Base-by-base conservation (phyloP, 2,888 invertebrate genomes). In the Calameuta pallipes region DNA sequence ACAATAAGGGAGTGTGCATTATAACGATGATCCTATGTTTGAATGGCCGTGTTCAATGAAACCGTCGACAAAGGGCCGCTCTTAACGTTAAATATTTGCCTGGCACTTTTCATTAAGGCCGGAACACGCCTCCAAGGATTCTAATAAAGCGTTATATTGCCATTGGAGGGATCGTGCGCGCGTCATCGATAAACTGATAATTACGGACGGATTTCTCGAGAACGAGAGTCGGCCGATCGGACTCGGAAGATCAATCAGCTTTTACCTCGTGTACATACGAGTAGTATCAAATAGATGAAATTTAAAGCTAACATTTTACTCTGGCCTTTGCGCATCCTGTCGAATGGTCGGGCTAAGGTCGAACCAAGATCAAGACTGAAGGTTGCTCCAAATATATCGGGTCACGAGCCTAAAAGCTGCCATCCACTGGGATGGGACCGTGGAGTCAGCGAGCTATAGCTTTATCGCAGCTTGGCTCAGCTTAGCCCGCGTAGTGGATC, bases 301-400 rank as follows among this genome's bases (percentile, higher is more conserved):
- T 89, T 90, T 87, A 84, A 85, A 84, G 75, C 82, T 76, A 83
- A 85, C 85, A 85, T 89, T 86, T 88, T 1, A 87, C 87, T 83
- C 86, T 79, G 81, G 83, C 81, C 84, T 84, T 82, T 87, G 88
- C 90, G 85, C 90, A 87, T 90, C 91, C 90, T 89, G 88, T 89
- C 90, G 89, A 88, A 86, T 83, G 84, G 86, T 84, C 83, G 83
- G 75, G 78, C 81, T 87, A 89, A 90, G 88, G 89, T 83, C 37
- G 15, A 41, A 41, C 15, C 4, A 41, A 41, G 37, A 1, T 15
- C 37, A 41, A 41, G 13, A 15, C 37, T 15, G 13, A 41, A 41
- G 37, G 15, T 41, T 41, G 13, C 37, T 41, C 37, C 4, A 41
- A 15, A 15, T 41, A 41, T 41, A 41, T 15, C 37, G 13, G 15